phyloP scores from a whole-genome alignment of 2,888 invertebrate species.

The Anagyrus pseudococci region DNA sequence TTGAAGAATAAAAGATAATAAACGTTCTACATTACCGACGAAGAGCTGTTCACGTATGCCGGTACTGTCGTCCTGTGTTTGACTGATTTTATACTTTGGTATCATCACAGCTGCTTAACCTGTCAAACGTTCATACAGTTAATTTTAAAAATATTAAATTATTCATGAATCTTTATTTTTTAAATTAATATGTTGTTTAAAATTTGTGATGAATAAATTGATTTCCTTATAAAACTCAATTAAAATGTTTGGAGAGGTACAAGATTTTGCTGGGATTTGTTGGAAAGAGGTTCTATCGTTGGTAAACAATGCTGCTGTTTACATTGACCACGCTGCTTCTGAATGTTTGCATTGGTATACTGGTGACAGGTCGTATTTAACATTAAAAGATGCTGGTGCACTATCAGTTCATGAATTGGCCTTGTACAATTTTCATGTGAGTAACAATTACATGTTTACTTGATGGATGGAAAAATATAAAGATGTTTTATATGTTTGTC shows the following conservation, averaged over 20 bases:
- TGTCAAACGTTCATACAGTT: too few species aligned
- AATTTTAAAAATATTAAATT: too few species aligned
- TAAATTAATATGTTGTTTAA: too few species aligned
- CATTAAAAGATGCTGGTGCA: conserved; percentile 69
- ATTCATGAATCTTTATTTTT: too few species aligned
- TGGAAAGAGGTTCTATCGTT: conserved; percentile 70
- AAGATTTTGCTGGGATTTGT: conserved; percentile 64
- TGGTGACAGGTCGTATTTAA: conserved; percentile 64
- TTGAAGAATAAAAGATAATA: too few species aligned
- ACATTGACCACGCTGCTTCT: conserved; percentile 69
- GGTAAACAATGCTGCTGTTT: conserved; percentile 71
- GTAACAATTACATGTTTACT: conserved; percentile 26
- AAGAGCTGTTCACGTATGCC: too few species aligned
- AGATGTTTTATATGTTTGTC: conserved; percentile 25
- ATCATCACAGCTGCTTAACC: too few species aligned
- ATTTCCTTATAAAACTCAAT: too few species aligned
- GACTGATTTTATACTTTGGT: too few species aligned
- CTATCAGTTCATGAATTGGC: conserved; percentile 70
- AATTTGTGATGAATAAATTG: too few species aligned
- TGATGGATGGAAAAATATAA: not conserved
- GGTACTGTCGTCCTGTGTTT: too few species aligned
- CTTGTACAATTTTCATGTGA: conserved; percentile 56
- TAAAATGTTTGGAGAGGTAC: conserved; percentile 35
- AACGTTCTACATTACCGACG: too few species aligned
- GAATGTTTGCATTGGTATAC: conserved; percentile 77